Evolutionary conservation across 2,888 invertebrate genomes (phyloP).

Genomic region (Silvanus unidentatus): DNA sequence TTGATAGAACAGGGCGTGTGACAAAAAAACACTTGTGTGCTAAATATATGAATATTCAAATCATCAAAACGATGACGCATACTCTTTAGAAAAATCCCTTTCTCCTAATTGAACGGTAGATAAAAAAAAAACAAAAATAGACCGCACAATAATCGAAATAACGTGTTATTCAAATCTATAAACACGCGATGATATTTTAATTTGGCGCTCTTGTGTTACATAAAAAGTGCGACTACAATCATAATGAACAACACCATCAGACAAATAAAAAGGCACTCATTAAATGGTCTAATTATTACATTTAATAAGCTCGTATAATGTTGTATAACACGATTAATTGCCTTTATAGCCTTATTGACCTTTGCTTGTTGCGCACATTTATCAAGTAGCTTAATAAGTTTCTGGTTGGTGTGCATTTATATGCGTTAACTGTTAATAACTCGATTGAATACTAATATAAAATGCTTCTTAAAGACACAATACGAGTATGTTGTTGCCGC

Average conservation of each 20-base stretch:
- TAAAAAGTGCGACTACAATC: too few relatives aligned
- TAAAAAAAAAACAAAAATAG: too few relatives aligned
- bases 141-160: too few relatives aligned
- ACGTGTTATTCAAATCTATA: too few relatives aligned
- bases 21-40: too few relatives aligned
- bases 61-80: too few relatives aligned
- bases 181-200: too few relatives aligned
- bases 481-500: conserved; percentile 3
- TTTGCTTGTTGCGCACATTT: conserved; percentile 1
- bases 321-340: background rate
- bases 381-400: conserved; percentile 1
- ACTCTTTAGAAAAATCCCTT: background rate
- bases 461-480: conserved; percentile 10
- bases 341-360: background rate
- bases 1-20: too few relatives aligned
- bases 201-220: too few relatives aligned
- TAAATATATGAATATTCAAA: too few relatives aligned
- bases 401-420: background rate
- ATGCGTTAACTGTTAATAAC: background rate
- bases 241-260: too few relatives aligned
- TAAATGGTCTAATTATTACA: background rate
- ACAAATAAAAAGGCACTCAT: too few relatives aligned
- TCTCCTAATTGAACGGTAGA: background rate
- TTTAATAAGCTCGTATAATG: background rate
- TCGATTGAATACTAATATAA: conserved; percentile 1